These are phyloP conservation scores for Rhincodon typus DNA, from an alignment of 2,797 vertebrate species.

Conservation along the genomic window DNA sequence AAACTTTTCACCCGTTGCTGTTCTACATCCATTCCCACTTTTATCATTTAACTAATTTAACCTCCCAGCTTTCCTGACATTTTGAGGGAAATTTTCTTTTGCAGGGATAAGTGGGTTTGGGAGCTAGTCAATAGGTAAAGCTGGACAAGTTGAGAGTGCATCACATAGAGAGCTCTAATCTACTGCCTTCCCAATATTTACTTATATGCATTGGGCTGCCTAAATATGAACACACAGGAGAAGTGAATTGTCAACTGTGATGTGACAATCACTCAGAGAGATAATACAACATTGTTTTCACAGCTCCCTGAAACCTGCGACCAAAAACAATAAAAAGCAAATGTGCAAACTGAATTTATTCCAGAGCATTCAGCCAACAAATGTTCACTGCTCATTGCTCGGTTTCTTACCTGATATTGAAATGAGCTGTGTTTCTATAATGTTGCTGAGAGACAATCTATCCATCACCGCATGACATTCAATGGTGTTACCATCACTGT, in stretches of 20 bases:
- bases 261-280: not conserved
- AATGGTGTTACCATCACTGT: too few species aligned
- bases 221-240: not conserved
- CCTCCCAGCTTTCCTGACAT: not conserved
- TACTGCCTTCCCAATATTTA: not conserved
- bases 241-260: not conserved
- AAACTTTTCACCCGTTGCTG: not conserved
- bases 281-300: not conserved
- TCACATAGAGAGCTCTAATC: not conserved
- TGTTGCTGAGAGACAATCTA: too few species aligned
- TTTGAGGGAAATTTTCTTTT: not conserved
- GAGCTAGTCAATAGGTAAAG: not conserved
- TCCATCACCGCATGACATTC: too few species aligned
- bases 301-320: not conserved
- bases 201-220: not conserved
- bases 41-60: not conserved
- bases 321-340: not conserved
- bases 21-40: not conserved
- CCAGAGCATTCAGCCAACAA: too few species aligned
- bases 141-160: too few species aligned
- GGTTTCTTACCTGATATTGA: too few species aligned
- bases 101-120: not conserved
- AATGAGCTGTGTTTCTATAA: too few species aligned
- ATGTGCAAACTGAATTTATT: too few species aligned
- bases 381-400: too few species aligned